A percentile compares a stretch with the other conserved stretches of the same genome.
phyloP scores from a whole-genome alignment of 2,113 vertebrate species.

The Corynorhinus townsendii region DNA sequence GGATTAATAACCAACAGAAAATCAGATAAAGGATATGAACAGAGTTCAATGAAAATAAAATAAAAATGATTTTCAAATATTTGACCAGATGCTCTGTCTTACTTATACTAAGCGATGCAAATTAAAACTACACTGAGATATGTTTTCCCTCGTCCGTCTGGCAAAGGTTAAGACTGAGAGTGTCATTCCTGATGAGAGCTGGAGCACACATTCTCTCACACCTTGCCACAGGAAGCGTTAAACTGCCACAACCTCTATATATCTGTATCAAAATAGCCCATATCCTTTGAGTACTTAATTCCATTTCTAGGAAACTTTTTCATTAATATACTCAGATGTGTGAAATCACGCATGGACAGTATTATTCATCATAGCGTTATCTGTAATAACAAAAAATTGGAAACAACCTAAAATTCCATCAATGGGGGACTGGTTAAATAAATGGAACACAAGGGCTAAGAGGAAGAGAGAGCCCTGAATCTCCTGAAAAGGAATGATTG shows the following conservation, averaged over 20 bases:
- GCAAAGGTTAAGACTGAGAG: not conserved
- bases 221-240: not conserved
- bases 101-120: not conserved
- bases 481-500: not conserved
- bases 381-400: slow-evolving; percentile 62
- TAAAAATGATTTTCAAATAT: not conserved
- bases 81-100: not conserved
- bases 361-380: slow-evolving; percentile 57
- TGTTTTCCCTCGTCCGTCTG: not conserved
- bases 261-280: not conserved
- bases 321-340: not conserved
- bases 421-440: not conserved
- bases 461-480: not conserved
- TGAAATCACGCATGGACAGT: slow-evolving; percentile 30
- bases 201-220: not conserved
- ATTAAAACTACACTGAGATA: not conserved
- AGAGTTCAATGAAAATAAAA: not conserved
- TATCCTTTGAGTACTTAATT: slow-evolving; percentile 42
- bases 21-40: not conserved
- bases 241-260: not conserved
- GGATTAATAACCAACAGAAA: not conserved
- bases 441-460: not conserved
- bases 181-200: not conserved
- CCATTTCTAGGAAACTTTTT: slow-evolving; percentile 54
- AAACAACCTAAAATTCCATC: slow-evolving; percentile 67